Evolutionary conservation across 2,797 vertebrate species (phyloP), one percentile per base, ranked within the genome.

Genomic region (Bradypodion pumilum): DNA sequence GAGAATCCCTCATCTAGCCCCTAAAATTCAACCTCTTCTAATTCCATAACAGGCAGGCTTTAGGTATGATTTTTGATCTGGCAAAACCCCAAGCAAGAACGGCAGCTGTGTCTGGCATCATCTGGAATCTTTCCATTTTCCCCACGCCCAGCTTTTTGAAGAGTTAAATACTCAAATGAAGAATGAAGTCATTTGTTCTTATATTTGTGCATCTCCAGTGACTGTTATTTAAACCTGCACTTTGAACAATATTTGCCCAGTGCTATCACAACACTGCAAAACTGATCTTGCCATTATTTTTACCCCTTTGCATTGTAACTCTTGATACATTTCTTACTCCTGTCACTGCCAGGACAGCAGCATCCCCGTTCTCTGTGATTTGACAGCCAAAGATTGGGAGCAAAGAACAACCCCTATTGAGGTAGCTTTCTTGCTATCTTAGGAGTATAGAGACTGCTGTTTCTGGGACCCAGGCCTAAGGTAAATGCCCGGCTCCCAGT

Each of bases 91-190:
- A 62, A 68, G 89, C n/a, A 65, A 86, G 74, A n/a, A 72, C 87
- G 81, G 68, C 87, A 89, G 86, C 73, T 88, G 83, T 74, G 7
- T 87, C 89, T 89, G 84, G 2, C 83, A 83, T 78, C 86, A 89
- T 65, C 86, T 89, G 88, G 81, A 85, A 63, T 46, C 63, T 89
- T 86, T 86, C 10, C 78, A 35, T 74, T 91, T 62, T 89, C 90
- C 89, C 81, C 49, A 62, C 73, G 81, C 88, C 80, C 84, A 77
- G 46, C 52, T 65, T 87, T 74, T 83, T 66, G 78, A 68, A 73
- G 78, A 84, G 81, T 80, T 73, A 89, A 81, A 77, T 88, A 42
- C 85, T 37, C 66, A 90, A 82, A 89, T 85, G 80, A 35, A 69
- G 19, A 29, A 16, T 6, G 7, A 40, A 7, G 23, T 69, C 16